Conservation (phyloP, 2,888 invertebrate species). For the Cosmopolites sordidus region DNA sequence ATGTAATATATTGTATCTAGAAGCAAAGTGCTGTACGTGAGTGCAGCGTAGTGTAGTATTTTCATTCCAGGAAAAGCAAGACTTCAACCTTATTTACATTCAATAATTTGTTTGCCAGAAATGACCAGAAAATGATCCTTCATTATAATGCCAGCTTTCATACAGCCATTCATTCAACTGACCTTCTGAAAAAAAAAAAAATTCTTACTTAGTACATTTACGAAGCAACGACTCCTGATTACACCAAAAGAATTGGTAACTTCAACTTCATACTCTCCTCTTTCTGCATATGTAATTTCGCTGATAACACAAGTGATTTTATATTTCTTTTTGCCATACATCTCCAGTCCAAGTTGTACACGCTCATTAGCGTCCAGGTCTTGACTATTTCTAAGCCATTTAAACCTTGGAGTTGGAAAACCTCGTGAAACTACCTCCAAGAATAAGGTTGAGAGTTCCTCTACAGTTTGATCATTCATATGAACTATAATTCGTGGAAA, state of each 20-base stretch:
- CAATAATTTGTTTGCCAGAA: no score
- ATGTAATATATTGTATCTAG: no score
- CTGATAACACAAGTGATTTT: conserved; percentile 17
- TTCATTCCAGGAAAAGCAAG: no score
- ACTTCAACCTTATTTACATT: no score
- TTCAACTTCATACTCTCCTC: conserved; percentile 23
- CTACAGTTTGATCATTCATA: conserved; percentile 20
- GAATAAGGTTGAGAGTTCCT: conserved; percentile 12
- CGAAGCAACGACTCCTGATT: conserved; percentile 14
- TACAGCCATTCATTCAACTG: no score
- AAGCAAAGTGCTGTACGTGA: no score
- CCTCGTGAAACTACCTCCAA: conserved; percentile 20
- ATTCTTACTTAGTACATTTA: conserved; percentile 26
- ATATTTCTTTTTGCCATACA: conserved; percentile 23
- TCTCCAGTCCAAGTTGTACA: conserved; percentile 20
- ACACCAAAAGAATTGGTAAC: conserved; percentile 17
- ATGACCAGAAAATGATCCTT: no score
- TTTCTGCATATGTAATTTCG: conserved; percentile 22
- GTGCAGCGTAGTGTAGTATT: no score
- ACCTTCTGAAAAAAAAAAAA: no score
- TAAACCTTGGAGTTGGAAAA: conserved; percentile 21
- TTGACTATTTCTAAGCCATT: conserved; percentile 25
- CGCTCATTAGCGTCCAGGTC: conserved; percentile 23
- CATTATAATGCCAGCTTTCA: no score
- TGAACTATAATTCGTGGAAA: conserved; percentile 21